Evolutionary conservation across 2,113 vertebrate genomes (phyloP), one percentile per base, ranked within the genome.

Genomic region (Rhynchomys soricoides): DNA sequence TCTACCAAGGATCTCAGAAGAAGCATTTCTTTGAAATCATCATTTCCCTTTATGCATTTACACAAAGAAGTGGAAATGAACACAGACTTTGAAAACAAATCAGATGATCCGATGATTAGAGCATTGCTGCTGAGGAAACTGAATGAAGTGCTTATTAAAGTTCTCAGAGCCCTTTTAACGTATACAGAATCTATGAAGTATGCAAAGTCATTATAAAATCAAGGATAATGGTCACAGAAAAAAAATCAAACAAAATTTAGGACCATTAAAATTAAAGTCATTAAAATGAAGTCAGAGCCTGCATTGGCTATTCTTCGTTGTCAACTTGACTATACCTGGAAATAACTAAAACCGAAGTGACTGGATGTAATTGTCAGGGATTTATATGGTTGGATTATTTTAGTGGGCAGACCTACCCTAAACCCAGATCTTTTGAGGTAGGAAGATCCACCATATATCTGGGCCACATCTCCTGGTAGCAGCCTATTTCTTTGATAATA

Each of bases 51-150:
- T 12, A 8, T 73, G 9, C 10, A 37, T 96, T 71, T 93, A 12
- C 55, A 74, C 40, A 96, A 96, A 92, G 16, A 90, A 71, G 43
- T 64, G 9, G 22, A 93, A 75, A 89, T 86, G 34, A 71, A 75
- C 13, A 45, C 26, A 13, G 37, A 57, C 45, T 34, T 43, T 95
- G 34, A 91, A 89, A 94, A 86, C 4, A 74, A 79, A 64, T 55
- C 21, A 22, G 16, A 74, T 55, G 2, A 7, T 24, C 19, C 55
- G 59, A 19, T 74, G 26, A 79, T 95, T 52, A 92, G 15, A 75
- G 1, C 1, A 73, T 73, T 89, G 37, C 48, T 85, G 70, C 70
- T 88, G n/a, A 87, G 24, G 37, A 94, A 89, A 77, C 19, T n/a
- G 16, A 79, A 86, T 50, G 6, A 59, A 88, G 88, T 43, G 79